These are phyloP conservation scores for Emydoidea blandingii DNA, from an alignment of 2,797 vertebrate species.

Conservation along the genomic window DNA sequence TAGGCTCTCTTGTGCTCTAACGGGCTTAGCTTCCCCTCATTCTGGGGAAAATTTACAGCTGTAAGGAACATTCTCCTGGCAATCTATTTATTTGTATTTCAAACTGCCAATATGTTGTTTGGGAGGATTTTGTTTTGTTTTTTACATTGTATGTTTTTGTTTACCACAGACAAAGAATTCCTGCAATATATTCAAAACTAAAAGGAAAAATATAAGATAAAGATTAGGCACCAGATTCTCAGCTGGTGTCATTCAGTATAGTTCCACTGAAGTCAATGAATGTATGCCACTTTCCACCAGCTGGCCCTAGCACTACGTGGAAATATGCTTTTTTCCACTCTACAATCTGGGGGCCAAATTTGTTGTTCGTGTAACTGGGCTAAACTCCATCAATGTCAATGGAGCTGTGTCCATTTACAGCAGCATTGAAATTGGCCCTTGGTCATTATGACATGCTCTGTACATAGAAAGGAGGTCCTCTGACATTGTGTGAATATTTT, in stretches of 20 bases:
- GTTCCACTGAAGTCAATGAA: background rate
- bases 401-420: background rate
- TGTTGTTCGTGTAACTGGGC: background rate
- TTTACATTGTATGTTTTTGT: background rate
- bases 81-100: background rate
- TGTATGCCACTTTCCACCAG: background rate
- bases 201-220: background rate
- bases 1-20: background rate
- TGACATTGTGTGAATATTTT: background rate
- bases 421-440: background rate
- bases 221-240: background rate
- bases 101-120: background rate
- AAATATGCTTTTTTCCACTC: background rate
- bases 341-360: background rate
- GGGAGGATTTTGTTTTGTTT: background rate
- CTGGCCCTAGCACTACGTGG: background rate
- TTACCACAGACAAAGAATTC: background rate
- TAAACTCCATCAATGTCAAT: background rate
- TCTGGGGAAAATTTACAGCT: background rate
- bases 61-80: background rate
- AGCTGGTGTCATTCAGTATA: background rate
- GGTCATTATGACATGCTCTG: background rate
- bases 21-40: background rate
- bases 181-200: background rate
- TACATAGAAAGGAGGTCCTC: background rate